Evolutionary conservation across 2,113 vertebrate species (phyloP).

Genomic region (Copsychus sechellarum): DNA sequence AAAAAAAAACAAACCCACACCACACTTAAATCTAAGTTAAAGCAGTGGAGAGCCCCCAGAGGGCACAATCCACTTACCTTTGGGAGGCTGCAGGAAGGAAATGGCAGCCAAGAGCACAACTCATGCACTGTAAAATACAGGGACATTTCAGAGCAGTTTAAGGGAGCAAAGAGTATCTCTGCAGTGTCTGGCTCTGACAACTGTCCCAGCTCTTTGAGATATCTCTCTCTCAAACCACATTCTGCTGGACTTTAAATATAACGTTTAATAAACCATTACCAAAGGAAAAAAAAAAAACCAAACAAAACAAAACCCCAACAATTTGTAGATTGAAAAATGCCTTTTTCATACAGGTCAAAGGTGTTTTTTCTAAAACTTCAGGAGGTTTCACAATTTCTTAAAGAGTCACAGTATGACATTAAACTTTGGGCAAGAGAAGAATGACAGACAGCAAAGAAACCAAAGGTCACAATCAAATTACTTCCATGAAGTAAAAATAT

Average conservation of each 20-base stretch:
- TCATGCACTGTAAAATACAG: slow-evolving; percentile 32
- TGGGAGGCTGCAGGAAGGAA: slow-evolving; percentile 54
- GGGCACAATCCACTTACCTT: slow-evolving; percentile 64
- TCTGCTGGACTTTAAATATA: background rate
- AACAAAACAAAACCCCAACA: too few relatives aligned
- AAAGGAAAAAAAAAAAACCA: background rate
- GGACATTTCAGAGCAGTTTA: slow-evolving; percentile 43
- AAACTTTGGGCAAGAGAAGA: background rate
- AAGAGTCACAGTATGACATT: background rate
- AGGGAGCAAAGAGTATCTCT: slow-evolving; percentile 10
- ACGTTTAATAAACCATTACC: background rate
- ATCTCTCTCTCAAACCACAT: background rate
- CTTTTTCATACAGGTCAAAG: background rate
- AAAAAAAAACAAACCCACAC: background rate
- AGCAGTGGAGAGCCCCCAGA: slow-evolving; percentile 66
- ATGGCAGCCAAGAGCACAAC: slow-evolving; percentile 44
- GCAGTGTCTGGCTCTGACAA: background rate
- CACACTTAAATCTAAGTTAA: slow-evolving; percentile 31
- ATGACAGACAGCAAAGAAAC: background rate
- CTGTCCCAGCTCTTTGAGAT: background rate
- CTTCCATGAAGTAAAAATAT: background rate
- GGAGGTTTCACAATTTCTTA: background rate
- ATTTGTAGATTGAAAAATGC: background rate
- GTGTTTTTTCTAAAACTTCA: background rate
- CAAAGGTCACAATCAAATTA: background rate